These are phyloP conservation scores for Therioaphis trifolii DNA, from an alignment of 2,888 invertebrate species.

Conservation along the genomic window DNA sequence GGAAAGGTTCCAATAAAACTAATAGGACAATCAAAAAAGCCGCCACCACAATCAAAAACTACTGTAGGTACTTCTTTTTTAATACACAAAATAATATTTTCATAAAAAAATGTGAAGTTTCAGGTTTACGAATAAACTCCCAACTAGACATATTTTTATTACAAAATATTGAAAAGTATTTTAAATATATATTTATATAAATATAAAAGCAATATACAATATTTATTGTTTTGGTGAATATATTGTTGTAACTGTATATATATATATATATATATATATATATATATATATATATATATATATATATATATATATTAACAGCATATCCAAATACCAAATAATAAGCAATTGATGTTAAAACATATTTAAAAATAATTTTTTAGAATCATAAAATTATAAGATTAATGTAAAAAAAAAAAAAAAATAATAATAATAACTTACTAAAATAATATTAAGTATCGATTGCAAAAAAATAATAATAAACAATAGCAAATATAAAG, in stretches of 20 bases:
- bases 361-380: slow-evolving; percentile 41
- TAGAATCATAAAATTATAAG: slow-evolving; percentile 24
- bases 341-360: slow-evolving; percentile 29
- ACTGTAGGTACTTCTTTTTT: not conserved
- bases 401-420: slow-evolving; percentile 12
- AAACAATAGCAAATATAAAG: slow-evolving; percentile 22
- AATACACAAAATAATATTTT: slow-evolving; percentile 8
- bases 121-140: not conserved
- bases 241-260: no score
- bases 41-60: not conserved
- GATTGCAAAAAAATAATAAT: slow-evolving; percentile 26
- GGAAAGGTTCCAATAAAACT: slow-evolving; percentile 9
- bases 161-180: not conserved
- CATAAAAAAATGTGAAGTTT: not conserved
- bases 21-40: slow-evolving; percentile 6
- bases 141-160: not conserved
- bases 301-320: no score
- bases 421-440: not conserved
- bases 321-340: slow-evolving; percentile 21
- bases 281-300: no score
- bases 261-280: no score
- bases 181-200: no score
- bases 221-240: no score
- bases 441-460: slow-evolving; percentile 14
- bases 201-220: no score